These are phyloP conservation scores for Metridium senile DNA, from an alignment of 92 coral and sea anemone genomes.

Conservation along the genomic window DNA sequence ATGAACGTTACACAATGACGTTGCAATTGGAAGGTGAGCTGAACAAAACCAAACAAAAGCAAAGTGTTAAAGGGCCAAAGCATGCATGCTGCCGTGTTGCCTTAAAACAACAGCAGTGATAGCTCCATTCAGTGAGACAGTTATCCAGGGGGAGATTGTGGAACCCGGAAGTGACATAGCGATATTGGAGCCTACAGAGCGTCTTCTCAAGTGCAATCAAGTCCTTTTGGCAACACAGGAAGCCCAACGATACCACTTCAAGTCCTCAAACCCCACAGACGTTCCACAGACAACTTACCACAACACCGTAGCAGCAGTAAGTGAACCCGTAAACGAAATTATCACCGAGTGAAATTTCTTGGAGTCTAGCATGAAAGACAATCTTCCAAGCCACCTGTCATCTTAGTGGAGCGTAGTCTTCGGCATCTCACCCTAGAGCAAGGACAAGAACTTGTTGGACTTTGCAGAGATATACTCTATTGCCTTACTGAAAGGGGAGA, in stretches of 20 bases:
- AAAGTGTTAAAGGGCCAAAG: no score
- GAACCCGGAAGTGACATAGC: no score
- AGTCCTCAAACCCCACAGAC: conserved; percentile 54
- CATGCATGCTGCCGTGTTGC: no score
- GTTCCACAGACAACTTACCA: conserved; percentile 32
- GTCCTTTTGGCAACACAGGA: conserved; percentile 48
- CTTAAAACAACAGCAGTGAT: no score
- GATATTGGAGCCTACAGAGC: no score
- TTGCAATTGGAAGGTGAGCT: no score
- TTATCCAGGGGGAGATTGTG: no score
- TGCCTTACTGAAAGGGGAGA: conserved; percentile 21
- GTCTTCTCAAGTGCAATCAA: conserved; percentile 20
- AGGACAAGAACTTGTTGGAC: neutral
- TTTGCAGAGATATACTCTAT: conserved; percentile 17
- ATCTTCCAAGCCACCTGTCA: no score
- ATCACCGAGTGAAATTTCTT: neutral
- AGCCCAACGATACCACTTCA: conserved; percentile 31
- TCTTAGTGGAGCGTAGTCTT: conserved; percentile 21
- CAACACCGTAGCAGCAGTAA: conserved; percentile 55
- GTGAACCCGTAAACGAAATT: conserved; percentile 37
- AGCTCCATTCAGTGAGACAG: no score
- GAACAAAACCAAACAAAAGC: no score
- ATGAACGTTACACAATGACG: no score
- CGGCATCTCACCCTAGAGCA: neutral
- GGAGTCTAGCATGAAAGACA: neutral